Conservation (phyloP, 2,113 vertebrate genomes). For the Procavia capensis region DNA sequence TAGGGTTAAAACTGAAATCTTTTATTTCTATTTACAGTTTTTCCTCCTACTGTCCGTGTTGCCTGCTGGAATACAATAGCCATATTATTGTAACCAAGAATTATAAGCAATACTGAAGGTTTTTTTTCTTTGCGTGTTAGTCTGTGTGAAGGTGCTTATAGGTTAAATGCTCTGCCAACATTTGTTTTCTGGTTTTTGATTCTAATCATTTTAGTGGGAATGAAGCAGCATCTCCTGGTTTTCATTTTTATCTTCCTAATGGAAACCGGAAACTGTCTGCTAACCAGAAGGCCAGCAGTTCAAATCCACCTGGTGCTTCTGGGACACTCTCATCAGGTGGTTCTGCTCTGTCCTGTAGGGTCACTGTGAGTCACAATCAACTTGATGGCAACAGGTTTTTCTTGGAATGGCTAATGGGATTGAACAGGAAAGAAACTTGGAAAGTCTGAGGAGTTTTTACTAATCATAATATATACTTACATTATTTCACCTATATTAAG, state of each 20-base stretch:
- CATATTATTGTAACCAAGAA: slow-evolving; percentile 6
- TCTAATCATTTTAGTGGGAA: neutral
- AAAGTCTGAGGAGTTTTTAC: neutral
- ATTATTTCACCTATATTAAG: neutral
- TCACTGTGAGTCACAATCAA: no score
- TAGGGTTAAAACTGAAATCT: slow-evolving; percentile 25
- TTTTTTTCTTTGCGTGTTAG: slow-evolving; percentile 24
- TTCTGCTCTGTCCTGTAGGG: no score
- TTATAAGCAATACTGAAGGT: neutral
- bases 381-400: no score
- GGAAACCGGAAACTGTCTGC: no score
- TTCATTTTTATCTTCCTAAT: neutral
- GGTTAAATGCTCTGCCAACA: neutral
- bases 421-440: neutral
- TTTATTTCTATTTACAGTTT: slow-evolving; percentile 25
- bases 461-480: neutral
- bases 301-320: no score
- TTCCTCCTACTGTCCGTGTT: slow-evolving; percentile 12
- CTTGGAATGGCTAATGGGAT: neutral
- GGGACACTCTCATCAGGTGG: no score
- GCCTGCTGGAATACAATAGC: neutral
- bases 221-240: neutral
- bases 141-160: neutral
- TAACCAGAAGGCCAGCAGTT: no score
- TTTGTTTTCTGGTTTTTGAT: neutral